phyloP scores from a whole-genome alignment of 1,140 invertebrate species.

The Marisa cornuarietis region DNA sequence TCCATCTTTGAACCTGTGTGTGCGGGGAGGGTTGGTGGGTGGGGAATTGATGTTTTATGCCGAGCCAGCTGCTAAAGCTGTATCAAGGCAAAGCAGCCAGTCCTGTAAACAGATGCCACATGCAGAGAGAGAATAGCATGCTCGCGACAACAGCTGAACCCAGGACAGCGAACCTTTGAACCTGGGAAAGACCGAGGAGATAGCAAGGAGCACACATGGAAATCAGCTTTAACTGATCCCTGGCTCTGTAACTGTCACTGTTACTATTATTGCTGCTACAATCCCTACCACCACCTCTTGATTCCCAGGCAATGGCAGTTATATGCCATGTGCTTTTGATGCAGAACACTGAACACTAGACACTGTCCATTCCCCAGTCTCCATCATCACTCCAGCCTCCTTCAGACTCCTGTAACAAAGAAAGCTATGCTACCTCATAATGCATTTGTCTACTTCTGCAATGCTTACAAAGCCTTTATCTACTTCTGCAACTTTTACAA shows the following conservation, averaged over 20 bases:
- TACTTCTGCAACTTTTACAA: too few relatives aligned
- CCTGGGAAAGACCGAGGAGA: not conserved
- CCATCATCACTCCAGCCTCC: constrained; percentile 14
- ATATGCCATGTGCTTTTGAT: not conserved
- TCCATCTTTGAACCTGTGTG: too few relatives aligned
- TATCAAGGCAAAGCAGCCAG: too few relatives aligned
- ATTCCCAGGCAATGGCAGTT: not conserved
- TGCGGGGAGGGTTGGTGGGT: too few relatives aligned
- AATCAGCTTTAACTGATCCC: not conserved
- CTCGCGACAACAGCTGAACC: too few relatives aligned
- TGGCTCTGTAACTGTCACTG: not conserved
- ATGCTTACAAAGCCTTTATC: too few relatives aligned
- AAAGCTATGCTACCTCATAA: not conserved
- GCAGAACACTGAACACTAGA: not conserved
- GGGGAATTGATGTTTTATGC: too few relatives aligned
- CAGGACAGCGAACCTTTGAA: not conserved
- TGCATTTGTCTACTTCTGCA: too few relatives aligned
- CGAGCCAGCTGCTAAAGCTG: too few relatives aligned
- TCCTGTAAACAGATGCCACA: too few relatives aligned
- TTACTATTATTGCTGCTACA: too few relatives aligned
- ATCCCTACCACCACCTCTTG: not conserved
- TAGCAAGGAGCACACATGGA: not conserved
- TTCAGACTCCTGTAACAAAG: constrained; percentile 12
- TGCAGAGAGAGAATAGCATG: too few relatives aligned
- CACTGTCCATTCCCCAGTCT: constrained; percentile 17